phyloP scores from a whole-genome alignment of 2,797 vertebrate genomes.

The Pseudomugil tenellus region DNA sequence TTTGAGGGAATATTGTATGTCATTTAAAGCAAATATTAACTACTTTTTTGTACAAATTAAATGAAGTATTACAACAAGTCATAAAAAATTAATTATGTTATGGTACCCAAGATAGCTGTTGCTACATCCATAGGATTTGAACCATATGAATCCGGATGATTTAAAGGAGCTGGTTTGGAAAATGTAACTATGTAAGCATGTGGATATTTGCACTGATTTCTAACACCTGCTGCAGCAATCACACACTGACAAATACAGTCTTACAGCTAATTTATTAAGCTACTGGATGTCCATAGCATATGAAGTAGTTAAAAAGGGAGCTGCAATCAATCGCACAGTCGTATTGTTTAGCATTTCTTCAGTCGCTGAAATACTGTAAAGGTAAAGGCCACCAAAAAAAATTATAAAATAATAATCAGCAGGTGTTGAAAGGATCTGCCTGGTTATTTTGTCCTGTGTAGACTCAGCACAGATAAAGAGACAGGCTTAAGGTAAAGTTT shows the following conservation, averaged over 20 bases:
- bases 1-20: background rate
- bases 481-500: constrained; percentile 52
- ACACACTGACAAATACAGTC: constrained; percentile 2
- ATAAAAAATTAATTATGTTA: constrained; percentile 1
- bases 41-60: background rate
- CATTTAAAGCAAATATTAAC: constrained; percentile 1
- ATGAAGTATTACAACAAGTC: background rate
- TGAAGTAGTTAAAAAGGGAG: constrained; percentile 1
- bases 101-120: constrained; percentile 3
- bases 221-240: constrained; percentile 36
- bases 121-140: constrained; percentile 7
- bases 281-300: background rate
- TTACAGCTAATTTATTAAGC: constrained; percentile 8
- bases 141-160: too few species aligned
- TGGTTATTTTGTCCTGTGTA: constrained; percentile 10
- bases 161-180: constrained; percentile 13
- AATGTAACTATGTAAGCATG: constrained; percentile 7
- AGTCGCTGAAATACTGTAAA: constrained; percentile 17
- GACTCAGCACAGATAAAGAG: constrained; percentile 21
- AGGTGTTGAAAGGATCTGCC: constrained; percentile 14
- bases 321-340: constrained; percentile 25
- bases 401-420: too few species aligned
- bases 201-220: constrained; percentile 27
- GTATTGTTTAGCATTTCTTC: constrained; percentile 14
- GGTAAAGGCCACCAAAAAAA: constrained; percentile 26